Evolutionary conservation across 2,797 vertebrate genomes (phyloP).

Genomic region (Taenioides sp.): DNA sequence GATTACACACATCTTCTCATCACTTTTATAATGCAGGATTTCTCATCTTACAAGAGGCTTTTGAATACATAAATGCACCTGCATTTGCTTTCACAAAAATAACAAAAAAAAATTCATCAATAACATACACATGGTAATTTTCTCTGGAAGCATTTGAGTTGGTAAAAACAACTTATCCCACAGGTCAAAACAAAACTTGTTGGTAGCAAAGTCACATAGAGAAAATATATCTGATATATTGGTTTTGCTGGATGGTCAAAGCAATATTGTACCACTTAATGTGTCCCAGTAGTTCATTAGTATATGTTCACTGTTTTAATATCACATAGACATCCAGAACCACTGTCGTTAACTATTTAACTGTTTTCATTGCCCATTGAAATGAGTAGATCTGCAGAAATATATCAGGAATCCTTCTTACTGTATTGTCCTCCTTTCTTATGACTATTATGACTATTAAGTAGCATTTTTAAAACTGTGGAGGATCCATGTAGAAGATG

Average conservation of each 20-base stretch:
- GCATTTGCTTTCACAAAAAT: background rate
- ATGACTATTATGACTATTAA: background rate
- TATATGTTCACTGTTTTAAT: background rate
- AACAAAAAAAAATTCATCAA: no score
- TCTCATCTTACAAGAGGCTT: no score
- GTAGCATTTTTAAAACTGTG: constrained; percentile 14
- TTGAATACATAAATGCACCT: background rate
- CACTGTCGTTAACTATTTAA: no score
- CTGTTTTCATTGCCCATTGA: background rate
- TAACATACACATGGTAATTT: background rate
- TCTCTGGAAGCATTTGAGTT: background rate
- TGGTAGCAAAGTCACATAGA: background rate
- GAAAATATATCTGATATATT: background rate
- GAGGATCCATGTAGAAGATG: constrained; percentile 41
- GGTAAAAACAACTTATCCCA: background rate
- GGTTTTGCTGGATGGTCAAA: background rate
- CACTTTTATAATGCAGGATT: constrained; percentile 1
- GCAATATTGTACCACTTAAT: background rate
- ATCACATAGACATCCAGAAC: no score
- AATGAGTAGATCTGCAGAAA: background rate
- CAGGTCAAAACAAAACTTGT: background rate
- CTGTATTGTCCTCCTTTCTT: background rate
- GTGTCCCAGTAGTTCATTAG: background rate
- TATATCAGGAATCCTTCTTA: background rate
- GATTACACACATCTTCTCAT: constrained; percentile 10